Evolutionary conservation across 2,888 invertebrate genomes (phyloP), one percentile per base, ranked within the genome.

Genomic region (Beris chalybata): DNA sequence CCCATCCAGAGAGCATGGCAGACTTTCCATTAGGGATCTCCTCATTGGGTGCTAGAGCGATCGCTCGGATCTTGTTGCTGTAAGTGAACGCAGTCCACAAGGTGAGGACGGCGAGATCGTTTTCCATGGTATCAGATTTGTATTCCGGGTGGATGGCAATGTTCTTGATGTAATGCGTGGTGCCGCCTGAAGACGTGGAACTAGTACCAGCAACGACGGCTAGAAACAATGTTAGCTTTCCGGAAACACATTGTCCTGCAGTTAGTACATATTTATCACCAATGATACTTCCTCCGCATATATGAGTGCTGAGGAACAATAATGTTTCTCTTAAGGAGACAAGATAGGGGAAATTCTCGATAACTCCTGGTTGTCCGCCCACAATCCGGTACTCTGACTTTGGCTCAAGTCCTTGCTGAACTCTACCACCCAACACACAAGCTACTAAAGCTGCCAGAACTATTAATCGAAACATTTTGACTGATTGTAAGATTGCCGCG

Each of bases 41-140:
- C 0, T 75, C 73, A 6, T 74, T 77, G 3, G 69, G 52, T 0
- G 79, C 75, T 76, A 86, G 73, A 5, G 74, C 68, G n/a, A 85
- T 79, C 1, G 79, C 74, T 12, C 76, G 75, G 0, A 83, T 79
- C 2, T 72, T 75, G 0, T 78, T 73, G 58, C 72, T 78, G 55
- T 80, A 82, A 13, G 73, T 69, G 54, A 87, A 74, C 0, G 83
- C 76, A 4, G 75, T 78, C 0, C 78, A 13, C 30, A 7, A 44
- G 43, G 3, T 3, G 4, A 52, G 70, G 44, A 72, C 55, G 31
- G 68, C 67, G 50, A 72, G 55, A 56, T 72, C 72, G 32, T 71
- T 2, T 68, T 66, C 66, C 5, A 47, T 15, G 11, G n/a, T 5
- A 12, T 6, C 5, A 48, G n/a, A n/a, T n/a, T 66, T 43, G 13